Conservation (phyloP, 92 coral and sea anemone genomes). For the Epizoanthus rinbou region DNA sequence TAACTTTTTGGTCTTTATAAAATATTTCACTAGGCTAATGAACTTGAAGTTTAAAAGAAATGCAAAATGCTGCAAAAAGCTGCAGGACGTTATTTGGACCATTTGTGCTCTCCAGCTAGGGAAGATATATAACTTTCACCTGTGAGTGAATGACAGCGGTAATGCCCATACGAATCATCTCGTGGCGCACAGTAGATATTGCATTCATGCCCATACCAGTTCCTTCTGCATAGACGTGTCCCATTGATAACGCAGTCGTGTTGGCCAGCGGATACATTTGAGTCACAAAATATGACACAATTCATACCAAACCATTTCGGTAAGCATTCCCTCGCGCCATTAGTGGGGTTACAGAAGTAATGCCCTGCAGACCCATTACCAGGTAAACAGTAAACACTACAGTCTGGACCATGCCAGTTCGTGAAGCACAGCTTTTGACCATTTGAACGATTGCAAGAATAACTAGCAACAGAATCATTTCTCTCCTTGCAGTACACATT, state of each 20-base stretch:
- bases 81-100: too few species aligned
- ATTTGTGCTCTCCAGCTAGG: too few species aligned
- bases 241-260: constrained; percentile 54
- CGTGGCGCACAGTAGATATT: constrained; percentile 37
- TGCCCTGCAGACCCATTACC: constrained; percentile 55
- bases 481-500: constrained; percentile 46
- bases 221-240: constrained; percentile 31
- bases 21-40: too few species aligned
- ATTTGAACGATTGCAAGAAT: constrained; percentile 46
- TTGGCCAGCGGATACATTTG: constrained; percentile 58
- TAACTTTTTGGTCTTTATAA: too few species aligned
- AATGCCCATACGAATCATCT: constrained; percentile 42
- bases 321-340: constrained; percentile 71
- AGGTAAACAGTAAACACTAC: constrained; percentile 44
- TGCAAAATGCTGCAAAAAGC: too few species aligned
- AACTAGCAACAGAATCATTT: constrained; percentile 58
- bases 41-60: too few species aligned
- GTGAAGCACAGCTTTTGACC: constrained; percentile 57
- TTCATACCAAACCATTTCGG: constrained; percentile 77
- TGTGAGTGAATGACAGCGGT: constrained; percentile 41
- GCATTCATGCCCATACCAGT: constrained; percentile 56
- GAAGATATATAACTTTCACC: not conserved
- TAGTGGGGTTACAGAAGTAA: constrained; percentile 55
- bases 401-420: constrained; percentile 68
- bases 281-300: constrained; percentile 62